Conservation (phyloP, 2,113 vertebrate species). For the Mormoops blainvillei region DNA sequence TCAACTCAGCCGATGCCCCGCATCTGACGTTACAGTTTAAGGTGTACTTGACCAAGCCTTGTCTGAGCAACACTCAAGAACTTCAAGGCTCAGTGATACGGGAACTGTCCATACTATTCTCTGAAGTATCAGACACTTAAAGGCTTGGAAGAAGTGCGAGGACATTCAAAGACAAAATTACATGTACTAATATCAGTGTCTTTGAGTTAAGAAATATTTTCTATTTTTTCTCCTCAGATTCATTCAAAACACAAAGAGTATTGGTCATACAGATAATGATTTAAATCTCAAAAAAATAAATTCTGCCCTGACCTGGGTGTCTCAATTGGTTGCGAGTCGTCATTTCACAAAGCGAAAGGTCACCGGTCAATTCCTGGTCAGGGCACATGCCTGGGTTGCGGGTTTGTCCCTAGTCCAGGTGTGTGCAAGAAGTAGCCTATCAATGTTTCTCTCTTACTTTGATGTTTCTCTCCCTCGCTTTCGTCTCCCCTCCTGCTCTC, state of each 20-base stretch:
- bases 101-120: background rate
- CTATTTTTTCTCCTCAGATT: background rate
- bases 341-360: no score
- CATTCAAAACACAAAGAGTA: background rate
- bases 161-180: background rate
- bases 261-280: background rate
- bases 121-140: background rate
- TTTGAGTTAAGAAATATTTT: background rate
- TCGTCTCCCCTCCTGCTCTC: no score
- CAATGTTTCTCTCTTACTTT: no score
- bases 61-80: background rate
- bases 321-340: no score
- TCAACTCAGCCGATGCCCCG: background rate
- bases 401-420: no score
- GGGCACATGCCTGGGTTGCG: no score
- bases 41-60: background rate
- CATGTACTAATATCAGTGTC: background rate
- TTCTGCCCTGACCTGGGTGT: no score
- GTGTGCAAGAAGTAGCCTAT: no score
- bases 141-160: background rate
- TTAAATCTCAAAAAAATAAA: background rate
- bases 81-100: background rate
- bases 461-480: no score
- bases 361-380: no score
- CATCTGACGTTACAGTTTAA: background rate